phyloP scores from a whole-genome alignment of 2,797 vertebrate species.

The Tragelaphus eurycerus region DNA sequence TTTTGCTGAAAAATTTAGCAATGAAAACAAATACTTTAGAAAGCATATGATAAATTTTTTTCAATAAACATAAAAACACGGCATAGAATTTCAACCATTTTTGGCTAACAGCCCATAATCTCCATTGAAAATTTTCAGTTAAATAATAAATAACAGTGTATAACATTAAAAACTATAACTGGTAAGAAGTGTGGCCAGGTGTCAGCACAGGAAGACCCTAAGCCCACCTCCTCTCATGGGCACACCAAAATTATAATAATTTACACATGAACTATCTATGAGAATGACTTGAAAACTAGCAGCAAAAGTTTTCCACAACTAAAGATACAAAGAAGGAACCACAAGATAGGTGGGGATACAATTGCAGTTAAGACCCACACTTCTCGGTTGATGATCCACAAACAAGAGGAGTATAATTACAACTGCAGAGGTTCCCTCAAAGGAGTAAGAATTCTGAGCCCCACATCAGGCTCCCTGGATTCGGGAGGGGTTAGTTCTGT shows the following conservation, averaged over 20 bases:
- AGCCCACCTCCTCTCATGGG: not conserved
- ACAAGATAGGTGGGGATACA: not conserved
- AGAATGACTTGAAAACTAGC: not conserved
- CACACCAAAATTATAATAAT: not conserved
- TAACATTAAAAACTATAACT: not conserved
- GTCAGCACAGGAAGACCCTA: not conserved
- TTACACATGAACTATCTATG: not conserved
- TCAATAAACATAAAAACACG: not conserved
- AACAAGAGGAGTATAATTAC: not conserved
- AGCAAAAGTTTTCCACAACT: not conserved
- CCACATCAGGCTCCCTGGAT: not conserved
- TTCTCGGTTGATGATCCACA: not conserved
- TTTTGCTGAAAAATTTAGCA: conserved; percentile 23
- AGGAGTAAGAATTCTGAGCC: not conserved
- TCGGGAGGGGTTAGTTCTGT: fast-evolving
- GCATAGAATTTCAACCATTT: not conserved
- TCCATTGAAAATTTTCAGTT: not conserved
- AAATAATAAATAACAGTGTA: conserved; percentile 8
- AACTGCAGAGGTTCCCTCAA: not conserved
- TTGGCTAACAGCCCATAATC: not conserved
- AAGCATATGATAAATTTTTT: not conserved
- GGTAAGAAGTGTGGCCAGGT: not conserved
- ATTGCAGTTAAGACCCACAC: not conserved
- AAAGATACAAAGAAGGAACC: not conserved
- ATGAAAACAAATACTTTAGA: not conserved